Percentiles rank a stretch among this genome's conserved stretches.
These are phyloP conservation scores for Choristoneura fumiferana DNA, from an alignment of 1,140 invertebrate species.

Conservation along the genomic window DNA sequence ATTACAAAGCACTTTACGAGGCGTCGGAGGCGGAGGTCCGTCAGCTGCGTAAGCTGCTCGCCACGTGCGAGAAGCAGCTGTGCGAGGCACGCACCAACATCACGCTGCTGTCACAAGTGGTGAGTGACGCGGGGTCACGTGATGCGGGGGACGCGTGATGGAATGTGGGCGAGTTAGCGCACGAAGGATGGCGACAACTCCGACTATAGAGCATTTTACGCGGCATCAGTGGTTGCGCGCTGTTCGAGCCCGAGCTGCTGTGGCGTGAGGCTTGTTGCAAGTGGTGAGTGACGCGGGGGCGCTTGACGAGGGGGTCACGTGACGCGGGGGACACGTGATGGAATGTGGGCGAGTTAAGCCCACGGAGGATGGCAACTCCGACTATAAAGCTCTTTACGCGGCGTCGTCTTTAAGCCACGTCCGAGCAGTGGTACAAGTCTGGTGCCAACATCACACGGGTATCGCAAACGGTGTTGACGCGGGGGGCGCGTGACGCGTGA, in stretches of 20 bases:
- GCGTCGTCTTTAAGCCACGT: slow-evolving; percentile 77
- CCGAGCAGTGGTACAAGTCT: slow-evolving; percentile 83
- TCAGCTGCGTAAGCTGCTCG: slow-evolving; percentile 56
- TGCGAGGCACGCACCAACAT: slow-evolving; percentile 82
- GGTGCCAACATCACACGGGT: slow-evolving; percentile 61
- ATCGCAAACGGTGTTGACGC: slow-evolving; percentile 69
- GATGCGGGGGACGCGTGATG: no score
- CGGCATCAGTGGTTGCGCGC: no score
- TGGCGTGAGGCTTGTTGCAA: no score
- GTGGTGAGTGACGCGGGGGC: no score
- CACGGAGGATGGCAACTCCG: slow-evolving; percentile 61
- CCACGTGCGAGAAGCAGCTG: slow-evolving; percentile 65
- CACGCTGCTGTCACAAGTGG: slow-evolving; percentile 65
- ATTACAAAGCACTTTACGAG: slow-evolving; percentile 91
- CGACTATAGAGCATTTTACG: no score
- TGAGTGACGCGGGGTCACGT: no score
- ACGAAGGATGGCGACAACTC: slow-evolving; percentile 84
- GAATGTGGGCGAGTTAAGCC: no score
- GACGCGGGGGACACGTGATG: no score
- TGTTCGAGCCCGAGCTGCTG: no score
- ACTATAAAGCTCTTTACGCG: slow-evolving; percentile 91
- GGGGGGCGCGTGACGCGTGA: no score
- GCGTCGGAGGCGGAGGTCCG: slow-evolving; percentile 79
- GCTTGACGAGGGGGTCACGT: no score
- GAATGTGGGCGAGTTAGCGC: no score